Evolutionary conservation across 2,113 vertebrate species (phyloP).

Genomic region (Mixornis gularis): DNA sequence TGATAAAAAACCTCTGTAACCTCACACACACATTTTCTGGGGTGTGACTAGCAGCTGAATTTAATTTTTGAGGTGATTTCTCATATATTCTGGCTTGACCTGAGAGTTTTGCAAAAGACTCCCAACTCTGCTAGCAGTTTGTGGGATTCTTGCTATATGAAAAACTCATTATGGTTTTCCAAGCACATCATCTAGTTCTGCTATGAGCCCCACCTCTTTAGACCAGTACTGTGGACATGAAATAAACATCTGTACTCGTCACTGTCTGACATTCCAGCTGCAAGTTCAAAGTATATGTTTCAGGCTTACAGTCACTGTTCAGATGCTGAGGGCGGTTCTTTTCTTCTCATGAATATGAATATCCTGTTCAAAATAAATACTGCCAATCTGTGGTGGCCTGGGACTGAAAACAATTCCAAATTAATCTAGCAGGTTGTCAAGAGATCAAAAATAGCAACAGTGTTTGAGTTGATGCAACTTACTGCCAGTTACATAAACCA

Average conservation of each 20-base stretch:
- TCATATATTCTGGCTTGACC: background rate
- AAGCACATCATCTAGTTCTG: background rate
- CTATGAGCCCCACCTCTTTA: background rate
- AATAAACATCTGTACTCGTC: background rate
- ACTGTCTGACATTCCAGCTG: background rate
- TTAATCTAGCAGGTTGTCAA: background rate
- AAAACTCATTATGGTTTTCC: background rate
- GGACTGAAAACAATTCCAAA: background rate
- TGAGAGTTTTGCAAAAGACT: background rate
- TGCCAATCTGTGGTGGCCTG: background rate
- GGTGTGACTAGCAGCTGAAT: rapidly evolving
- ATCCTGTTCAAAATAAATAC: background rate
- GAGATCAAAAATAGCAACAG: conserved; percentile 17
- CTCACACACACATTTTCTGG: background rate
- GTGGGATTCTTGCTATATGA: background rate
- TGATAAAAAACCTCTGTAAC: background rate
- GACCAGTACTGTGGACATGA: background rate
- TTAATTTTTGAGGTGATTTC: background rate
- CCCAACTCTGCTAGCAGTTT: background rate
- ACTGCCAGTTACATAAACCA: background rate
- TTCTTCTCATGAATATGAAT: background rate
- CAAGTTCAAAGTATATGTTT: background rate
- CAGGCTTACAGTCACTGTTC: background rate
- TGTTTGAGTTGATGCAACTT: background rate
- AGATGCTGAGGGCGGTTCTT: rapidly evolving